A percentile compares a stretch with the other conserved stretches of the same genome.
Conservation (phyloP, 1,140 invertebrate genomes). For the Dryas iulia region DNA sequence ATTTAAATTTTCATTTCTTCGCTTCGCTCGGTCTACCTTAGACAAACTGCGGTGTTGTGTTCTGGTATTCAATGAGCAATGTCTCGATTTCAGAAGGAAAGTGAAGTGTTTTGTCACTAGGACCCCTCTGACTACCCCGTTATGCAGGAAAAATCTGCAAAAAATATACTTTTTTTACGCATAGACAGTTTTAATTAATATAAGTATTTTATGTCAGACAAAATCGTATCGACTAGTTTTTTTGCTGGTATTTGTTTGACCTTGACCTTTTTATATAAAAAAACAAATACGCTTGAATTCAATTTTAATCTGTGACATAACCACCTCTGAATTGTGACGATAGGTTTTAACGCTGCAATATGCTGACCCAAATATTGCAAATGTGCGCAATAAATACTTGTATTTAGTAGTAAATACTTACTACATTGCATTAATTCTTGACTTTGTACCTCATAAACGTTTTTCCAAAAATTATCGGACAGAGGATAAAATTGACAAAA, state of each 20-base stretch:
- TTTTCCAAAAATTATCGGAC: too few species aligned
- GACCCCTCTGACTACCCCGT: too few species aligned
- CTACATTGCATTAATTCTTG: too few species aligned
- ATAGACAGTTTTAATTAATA: neutral
- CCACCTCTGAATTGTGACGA: constrained; percentile 17
- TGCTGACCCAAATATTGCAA: constrained; percentile 21
- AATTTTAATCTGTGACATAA: constrained; percentile 19
- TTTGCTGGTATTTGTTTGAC: neutral
- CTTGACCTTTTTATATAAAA: constrained; percentile 26
- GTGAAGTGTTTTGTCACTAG: too few species aligned
- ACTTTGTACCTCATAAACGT: too few species aligned
- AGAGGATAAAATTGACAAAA: too few species aligned
- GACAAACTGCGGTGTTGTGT: neutral
- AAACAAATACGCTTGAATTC: constrained; percentile 24
- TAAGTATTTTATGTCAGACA: neutral
- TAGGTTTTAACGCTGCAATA: constrained; percentile 8
- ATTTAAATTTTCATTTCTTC: neutral
- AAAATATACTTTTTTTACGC: too few species aligned
- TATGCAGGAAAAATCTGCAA: too few species aligned
- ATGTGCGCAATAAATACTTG: neutral
- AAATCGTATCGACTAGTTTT: neutral
- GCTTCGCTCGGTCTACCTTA: too few species aligned
- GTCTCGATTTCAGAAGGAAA: too few species aligned
- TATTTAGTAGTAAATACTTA: too few species aligned
- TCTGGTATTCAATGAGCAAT: too few species aligned